Percentiles rank a stretch among this genome's conserved stretches.
phyloP scores from a whole-genome alignment of 2,113 vertebrate species.

The cat (Felis catus) region DNA sequence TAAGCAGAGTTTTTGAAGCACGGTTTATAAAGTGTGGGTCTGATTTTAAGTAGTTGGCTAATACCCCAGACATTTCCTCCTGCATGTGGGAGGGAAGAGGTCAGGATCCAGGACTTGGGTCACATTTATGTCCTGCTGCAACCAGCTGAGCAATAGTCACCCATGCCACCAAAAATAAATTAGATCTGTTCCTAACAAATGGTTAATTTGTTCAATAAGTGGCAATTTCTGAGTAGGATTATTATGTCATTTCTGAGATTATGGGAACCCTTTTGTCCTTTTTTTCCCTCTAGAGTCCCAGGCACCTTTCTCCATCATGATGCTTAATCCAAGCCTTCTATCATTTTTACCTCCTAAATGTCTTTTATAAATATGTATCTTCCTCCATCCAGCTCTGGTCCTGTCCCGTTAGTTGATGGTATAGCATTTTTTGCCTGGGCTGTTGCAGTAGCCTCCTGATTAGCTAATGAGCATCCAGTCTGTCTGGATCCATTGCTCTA shows the following conservation, averaged over 20 bases:
- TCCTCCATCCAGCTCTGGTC: background rate
- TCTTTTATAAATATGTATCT: background rate
- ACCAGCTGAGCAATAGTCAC: background rate
- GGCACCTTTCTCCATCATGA: background rate
- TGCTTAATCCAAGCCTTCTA: background rate
- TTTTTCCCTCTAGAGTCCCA: background rate
- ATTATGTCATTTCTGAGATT: background rate
- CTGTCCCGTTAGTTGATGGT: background rate
- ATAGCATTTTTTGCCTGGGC: background rate
- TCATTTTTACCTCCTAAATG: background rate
- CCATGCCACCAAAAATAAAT: background rate
- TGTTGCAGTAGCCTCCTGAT: background rate
- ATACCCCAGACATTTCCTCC: background rate
- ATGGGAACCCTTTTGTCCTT: background rate
- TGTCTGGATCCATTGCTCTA: background rate
- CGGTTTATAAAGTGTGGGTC: background rate
- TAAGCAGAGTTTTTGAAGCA: conserved; percentile 38
- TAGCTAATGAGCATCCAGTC: background rate
- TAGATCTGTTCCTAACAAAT: background rate
- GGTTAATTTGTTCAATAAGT: background rate
- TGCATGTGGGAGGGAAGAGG: background rate
- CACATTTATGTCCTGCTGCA: background rate
- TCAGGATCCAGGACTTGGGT: background rate
- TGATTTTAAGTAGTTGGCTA: background rate
- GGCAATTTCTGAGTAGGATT: background rate